Evolutionary conservation across 2,888 invertebrate species (phyloP).

Genomic region (Frankliniella fusca): DNA sequence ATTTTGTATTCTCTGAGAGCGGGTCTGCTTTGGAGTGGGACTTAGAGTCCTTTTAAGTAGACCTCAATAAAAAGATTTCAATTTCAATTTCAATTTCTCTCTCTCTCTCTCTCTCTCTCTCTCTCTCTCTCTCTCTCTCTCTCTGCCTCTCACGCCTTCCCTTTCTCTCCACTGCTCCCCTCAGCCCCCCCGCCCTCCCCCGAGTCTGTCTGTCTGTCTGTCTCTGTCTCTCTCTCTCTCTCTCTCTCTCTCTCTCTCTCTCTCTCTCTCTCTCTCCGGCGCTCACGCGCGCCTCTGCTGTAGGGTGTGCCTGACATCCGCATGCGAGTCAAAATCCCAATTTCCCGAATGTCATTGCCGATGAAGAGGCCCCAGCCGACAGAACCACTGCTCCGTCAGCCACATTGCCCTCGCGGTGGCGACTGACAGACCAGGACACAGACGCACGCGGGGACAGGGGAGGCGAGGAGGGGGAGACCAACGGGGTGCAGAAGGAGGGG

Average conservation of each 20-base stretch:
- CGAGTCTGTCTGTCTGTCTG: background rate
- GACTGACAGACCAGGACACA: background rate
- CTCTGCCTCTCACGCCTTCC: too few relatives aligned
- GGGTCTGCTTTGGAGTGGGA: too few relatives aligned
- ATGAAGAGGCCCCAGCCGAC: conserved; percentile 5
- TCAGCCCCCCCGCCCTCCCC: background rate
- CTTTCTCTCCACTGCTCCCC: too few relatives aligned
- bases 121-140: too few relatives aligned
- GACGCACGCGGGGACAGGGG: background rate
- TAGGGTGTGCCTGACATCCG: background rate
- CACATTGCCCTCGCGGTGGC: background rate
- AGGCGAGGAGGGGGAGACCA: background rate
- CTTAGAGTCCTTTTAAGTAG: too few relatives aligned
- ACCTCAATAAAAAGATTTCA: too few relatives aligned
- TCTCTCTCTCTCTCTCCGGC: background rate
- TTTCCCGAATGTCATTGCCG: conserved; percentile 24
- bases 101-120: too few relatives aligned
- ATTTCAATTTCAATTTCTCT: too few relatives aligned
- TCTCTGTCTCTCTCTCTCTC: background rate
- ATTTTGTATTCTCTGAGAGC: too few relatives aligned
- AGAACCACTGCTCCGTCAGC: conserved; percentile 9
- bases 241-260: background rate
- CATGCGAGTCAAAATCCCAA: conserved; percentile 22
- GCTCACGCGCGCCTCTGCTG: background rate
- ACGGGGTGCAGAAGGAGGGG: background rate